phyloP scores from a whole-genome alignment of 2,888 invertebrate genomes.

The Dexiosoma caninum region DNA sequence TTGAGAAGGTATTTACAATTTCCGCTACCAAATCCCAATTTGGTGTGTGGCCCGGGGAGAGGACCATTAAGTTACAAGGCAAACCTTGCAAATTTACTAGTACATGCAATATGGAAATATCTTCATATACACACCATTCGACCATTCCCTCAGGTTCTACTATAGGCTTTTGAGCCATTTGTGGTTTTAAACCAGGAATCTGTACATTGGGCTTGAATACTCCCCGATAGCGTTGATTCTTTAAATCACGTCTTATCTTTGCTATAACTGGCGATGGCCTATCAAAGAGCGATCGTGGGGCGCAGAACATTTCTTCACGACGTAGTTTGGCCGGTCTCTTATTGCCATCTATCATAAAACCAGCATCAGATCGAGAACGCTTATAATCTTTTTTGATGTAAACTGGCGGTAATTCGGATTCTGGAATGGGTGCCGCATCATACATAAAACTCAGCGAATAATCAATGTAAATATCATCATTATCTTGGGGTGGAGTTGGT shows the following conservation, averaged over 20 bases:
- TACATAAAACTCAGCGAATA: slow-evolving; percentile 90
- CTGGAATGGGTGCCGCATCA: slow-evolving; percentile 86
- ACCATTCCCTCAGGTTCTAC: slow-evolving; percentile 84
- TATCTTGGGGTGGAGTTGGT: slow-evolving; percentile 96
- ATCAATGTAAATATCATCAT: slow-evolving; percentile 94
- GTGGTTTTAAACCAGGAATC: slow-evolving; percentile 80
- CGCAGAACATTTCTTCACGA: slow-evolving; percentile 86
- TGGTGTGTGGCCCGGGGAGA: slow-evolving; percentile 90
- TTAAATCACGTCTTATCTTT: slow-evolving; percentile 87
- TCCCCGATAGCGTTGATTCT: slow-evolving; percentile 84
- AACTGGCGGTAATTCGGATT: slow-evolving; percentile 87
- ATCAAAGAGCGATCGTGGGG: slow-evolving; percentile 90
- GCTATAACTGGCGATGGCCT: slow-evolving; percentile 85
- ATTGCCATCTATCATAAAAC: slow-evolving; percentile 79
- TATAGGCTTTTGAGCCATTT: slow-evolving; percentile 78
- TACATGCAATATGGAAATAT: slow-evolving; percentile 91
- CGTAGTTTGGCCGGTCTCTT: slow-evolving; percentile 82
- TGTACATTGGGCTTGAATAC: slow-evolving; percentile 80
- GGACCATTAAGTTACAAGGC: slow-evolving; percentile 85
- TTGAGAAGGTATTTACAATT: slow-evolving; percentile 90
- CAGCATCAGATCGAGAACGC: slow-evolving; percentile 84
- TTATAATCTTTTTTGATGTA: slow-evolving; percentile 88
- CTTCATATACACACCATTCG: slow-evolving; percentile 95
- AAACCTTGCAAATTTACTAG: slow-evolving; percentile 86
- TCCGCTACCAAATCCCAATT: slow-evolving; percentile 98